Conservation (phyloP, 2,113 vertebrate species). For the Dasyornis broadbenti region DNA sequence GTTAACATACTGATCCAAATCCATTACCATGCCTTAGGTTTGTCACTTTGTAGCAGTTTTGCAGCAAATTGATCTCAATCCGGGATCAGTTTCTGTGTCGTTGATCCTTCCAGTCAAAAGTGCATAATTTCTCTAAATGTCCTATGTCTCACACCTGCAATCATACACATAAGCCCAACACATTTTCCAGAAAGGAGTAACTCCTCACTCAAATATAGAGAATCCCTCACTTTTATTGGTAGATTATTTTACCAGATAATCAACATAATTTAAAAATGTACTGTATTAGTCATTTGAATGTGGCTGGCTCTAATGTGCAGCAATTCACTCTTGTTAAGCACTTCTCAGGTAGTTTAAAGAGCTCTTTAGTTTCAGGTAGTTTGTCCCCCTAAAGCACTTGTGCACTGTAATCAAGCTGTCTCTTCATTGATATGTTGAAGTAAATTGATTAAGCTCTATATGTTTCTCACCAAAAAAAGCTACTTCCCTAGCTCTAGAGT, state of each 20-base stretch:
- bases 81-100: background rate
- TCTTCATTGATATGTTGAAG: background rate
- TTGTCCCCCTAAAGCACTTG: background rate
- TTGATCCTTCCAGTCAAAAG: background rate
- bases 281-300: background rate
- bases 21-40: background rate
- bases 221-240: background rate
- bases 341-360: background rate
- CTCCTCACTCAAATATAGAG: background rate
- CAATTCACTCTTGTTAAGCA: background rate
- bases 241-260: background rate
- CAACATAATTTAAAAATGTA: background rate
- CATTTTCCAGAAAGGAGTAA: background rate
- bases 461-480: background rate
- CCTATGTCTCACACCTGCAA: background rate
- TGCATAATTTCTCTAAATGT: background rate
- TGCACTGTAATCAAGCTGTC: background rate
- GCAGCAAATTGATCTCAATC: background rate
- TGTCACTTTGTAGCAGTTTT: background rate
- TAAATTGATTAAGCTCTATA: background rate
- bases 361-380: background rate
- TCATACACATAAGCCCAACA: background rate
- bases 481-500: background rate
- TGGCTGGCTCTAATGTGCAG: background rate
- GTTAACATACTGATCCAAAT: background rate